Evolutionary conservation across 2,888 invertebrate genomes (phyloP), one percentile per base, ranked within the genome.

Genomic region (Augiades crinisus): DNA sequence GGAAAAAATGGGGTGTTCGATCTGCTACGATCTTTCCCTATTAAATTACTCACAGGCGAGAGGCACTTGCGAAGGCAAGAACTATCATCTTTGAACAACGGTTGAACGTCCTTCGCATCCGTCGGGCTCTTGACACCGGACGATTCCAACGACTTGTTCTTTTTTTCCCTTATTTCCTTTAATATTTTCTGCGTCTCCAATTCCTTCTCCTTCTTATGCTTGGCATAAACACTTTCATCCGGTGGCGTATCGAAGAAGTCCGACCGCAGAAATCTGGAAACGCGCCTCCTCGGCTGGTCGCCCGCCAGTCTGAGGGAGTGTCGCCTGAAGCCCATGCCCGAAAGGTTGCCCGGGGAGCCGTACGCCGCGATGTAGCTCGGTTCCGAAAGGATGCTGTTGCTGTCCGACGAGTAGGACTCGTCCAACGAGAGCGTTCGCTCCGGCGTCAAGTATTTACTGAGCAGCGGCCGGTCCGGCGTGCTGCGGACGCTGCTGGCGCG

Each of bases 191-290:
- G 92, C 43, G 95, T 91, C 81, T 94, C 91, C 64, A 94, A 79
- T 76, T 95, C 92, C 62, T 94, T 90, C 73, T 93, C 90, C 58
- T 91, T 91, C 61, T 91, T 90, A 67, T 92, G 91, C 70, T 91
- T 78, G 1, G 91, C 90, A 67, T 92, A 93, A 14, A 91, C 83
- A 66, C 91, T 94, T 63, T 95, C 95, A 53, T 93, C 94, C 13
- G 91, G 77, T 5, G 93, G 92, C 1, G 93, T 84, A 58, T 95
- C 95, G 69, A 93, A 95, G 71, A 95, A 95, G 75, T 96, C 95
- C 0, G 95, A 94, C 21, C 95, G 90, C 53, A 96, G 79, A 77
- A 95, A 95, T 52, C 96, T 86, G 5, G 94, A 94, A 53, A 94
- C 91, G 57, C 94, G 91, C 43, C 93, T 92, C 49, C 91, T 91